These are phyloP conservation scores for Hipparchia semele DNA, from an alignment of 2,888 invertebrate genomes.

Conservation along the genomic window DNA sequence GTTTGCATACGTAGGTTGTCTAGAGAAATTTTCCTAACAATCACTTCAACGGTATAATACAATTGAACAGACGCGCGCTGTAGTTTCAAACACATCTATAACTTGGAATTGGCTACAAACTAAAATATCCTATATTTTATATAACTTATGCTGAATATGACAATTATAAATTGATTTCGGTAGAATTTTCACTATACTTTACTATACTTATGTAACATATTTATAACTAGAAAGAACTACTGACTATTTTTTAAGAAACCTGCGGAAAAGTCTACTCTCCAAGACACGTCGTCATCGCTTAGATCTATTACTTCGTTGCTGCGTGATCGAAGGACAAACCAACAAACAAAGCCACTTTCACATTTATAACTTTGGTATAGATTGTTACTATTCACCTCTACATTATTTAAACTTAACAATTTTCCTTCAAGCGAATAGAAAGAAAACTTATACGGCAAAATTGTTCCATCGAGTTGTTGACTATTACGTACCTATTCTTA, in stretches of 20 bases:
- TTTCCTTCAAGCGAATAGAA: not conserved
- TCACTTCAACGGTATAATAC: not conserved
- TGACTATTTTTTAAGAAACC: too few relatives aligned
- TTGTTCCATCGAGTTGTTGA: conserved; percentile 10
- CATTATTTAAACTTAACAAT: not conserved
- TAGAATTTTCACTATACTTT: not conserved
- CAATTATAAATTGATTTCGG: not conserved
- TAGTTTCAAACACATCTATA: not conserved
- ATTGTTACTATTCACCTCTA: not conserved
- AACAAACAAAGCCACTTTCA: too few relatives aligned
- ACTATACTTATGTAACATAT: too few relatives aligned
- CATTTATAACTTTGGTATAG: not conserved
- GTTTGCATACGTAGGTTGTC: not conserved
- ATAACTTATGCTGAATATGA: not conserved
- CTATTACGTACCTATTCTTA: conserved; percentile 9
- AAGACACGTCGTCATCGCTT: too few relatives aligned
- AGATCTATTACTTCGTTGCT: too few relatives aligned
- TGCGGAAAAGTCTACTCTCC: too few relatives aligned
- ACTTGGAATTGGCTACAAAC: not conserved
- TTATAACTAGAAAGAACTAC: not conserved
- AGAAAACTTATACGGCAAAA: conserved; percentile 11
- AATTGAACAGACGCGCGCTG: not conserved
- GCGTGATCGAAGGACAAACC: too few relatives aligned
- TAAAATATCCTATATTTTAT: not conserved
- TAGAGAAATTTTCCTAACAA: not conserved